phyloP scores from a whole-genome alignment of 2,113 vertebrate species.

The Perca fluviatilis region DNA sequence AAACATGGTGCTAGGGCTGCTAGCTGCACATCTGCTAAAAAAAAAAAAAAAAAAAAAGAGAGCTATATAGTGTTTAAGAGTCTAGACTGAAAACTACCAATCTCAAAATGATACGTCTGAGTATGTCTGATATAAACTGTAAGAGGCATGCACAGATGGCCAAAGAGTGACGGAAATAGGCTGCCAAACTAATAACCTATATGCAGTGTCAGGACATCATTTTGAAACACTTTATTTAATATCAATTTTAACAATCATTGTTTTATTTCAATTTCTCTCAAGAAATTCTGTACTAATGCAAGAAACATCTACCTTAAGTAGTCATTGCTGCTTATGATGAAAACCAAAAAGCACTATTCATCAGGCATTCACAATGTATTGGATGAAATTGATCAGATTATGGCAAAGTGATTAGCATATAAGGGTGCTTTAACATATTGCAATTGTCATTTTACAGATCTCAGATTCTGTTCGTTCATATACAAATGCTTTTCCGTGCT shows the following conservation, averaged over 20 bases:
- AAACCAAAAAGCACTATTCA: neutral
- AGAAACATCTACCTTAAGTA: neutral
- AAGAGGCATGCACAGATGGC: neutral
- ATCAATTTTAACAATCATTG: neutral
- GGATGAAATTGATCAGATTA: neutral
- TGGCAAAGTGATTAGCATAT: neutral
- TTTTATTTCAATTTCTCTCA: neutral
- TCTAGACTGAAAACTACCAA: neutral
- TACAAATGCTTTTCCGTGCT: neutral
- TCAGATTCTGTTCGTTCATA: neutral
- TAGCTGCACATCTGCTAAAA: neutral
- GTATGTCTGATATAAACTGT: neutral
- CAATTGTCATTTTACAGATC: neutral
- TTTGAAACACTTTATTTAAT: neutral
- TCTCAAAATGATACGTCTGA: slow-evolving; percentile 17
- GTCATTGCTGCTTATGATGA: neutral
- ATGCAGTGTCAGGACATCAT: neutral
- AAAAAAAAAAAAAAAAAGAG: neutral
- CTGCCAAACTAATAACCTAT: neutral
- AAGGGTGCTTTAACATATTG: neutral
- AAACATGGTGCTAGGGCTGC: neutral
- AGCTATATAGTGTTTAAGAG: neutral
- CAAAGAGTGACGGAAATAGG: neutral
- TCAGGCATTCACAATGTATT: neutral
- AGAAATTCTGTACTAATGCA: neutral